Evolutionary conservation across 2,113 vertebrate genomes (phyloP), one percentile per base, ranked within the genome.

Genomic region (Sminthopsis crassicaudata): DNA sequence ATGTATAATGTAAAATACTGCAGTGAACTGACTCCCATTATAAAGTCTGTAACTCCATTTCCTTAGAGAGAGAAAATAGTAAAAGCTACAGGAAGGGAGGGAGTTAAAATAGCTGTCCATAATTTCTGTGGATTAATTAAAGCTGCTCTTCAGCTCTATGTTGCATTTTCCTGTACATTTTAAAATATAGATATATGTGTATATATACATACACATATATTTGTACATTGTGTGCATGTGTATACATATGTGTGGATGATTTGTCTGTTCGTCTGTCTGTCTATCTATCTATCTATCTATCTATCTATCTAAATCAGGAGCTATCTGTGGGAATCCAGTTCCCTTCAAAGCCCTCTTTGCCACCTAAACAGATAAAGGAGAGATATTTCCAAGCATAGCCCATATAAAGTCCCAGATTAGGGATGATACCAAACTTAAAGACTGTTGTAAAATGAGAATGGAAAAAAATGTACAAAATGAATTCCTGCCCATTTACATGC

Each of bases 401-500:
- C 98, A 97, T 97, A 98, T 98, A 98, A 98, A 98, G 98, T 95
- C 95, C 98, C 98, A 98, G 97, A 98, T 98, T 99, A 98, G 97
- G 97, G 96, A 98, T 97, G 98, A 98, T 99, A 98, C 96, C 94
- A 96, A 99, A 99, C 98, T 99, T 99, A 99, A 98, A 98, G 98
- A 98, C 98, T 98, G 98, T 98, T 99, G 98, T 99, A 99, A 98
- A 98, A 98, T 99, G 99, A 99, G 98, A 98, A 98, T 98, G 98
- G 98, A 98, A 98, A 98, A 98, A 98, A 99, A 98, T 98, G 98
- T 99, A 98, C 98, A 99, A 99, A 99, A 99, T 99, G 99, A 99
- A 99, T 99, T 99, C 99, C 98, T 98, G 98, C 98, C 98, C 98
- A 99, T 99, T 99, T 99, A 99, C 99, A 99, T 99, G 99, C 99